phyloP scores from a whole-genome alignment of 2,113 vertebrate species.

The Tonatia bakeri region DNA sequence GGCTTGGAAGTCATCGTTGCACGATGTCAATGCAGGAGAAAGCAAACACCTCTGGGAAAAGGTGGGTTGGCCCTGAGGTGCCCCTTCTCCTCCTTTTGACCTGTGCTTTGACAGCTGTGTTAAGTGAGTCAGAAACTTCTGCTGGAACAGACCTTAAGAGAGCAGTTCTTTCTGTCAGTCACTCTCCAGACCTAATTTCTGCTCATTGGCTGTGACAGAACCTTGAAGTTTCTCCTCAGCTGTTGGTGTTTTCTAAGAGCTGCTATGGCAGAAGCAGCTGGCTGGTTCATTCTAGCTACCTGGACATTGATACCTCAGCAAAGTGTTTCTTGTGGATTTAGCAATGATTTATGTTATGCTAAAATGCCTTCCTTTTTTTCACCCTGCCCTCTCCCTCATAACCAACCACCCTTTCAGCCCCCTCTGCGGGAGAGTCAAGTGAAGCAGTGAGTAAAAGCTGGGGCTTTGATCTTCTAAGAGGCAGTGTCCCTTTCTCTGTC shows the following conservation, averaged over 20 bases:
- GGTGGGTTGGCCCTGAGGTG: not conserved
- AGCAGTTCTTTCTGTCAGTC: slow-evolving; percentile 23
- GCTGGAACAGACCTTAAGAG: not conserved
- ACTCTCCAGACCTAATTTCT: not conserved
- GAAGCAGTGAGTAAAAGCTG: not conserved
- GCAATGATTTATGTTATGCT: slow-evolving; percentile 9
- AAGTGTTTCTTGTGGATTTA: not conserved
- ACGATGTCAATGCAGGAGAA: not conserved
- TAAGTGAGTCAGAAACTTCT: not conserved
- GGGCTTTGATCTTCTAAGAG: slow-evolving; percentile 45
- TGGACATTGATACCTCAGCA: not conserved
- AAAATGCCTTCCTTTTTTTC: not conserved
- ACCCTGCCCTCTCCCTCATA: not conserved
- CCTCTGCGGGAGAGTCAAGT: not conserved
- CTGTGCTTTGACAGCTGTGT: slow-evolving; percentile 56
- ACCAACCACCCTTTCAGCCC: rapidly evolving
- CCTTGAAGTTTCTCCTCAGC: not conserved
- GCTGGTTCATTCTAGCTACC: slow-evolving; percentile 29
- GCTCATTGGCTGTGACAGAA: not conserved
- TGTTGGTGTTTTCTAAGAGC: slow-evolving; percentile 37
- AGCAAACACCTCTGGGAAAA: not conserved
- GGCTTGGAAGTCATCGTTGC: not conserved
- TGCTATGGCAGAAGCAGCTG: not conserved
- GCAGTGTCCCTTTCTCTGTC: not conserved
- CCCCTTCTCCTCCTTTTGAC: slow-evolving; percentile 42